These are phyloP conservation scores for Melanchra persicariae DNA, from an alignment of 2,888 invertebrate species.

Conservation along the genomic window DNA sequence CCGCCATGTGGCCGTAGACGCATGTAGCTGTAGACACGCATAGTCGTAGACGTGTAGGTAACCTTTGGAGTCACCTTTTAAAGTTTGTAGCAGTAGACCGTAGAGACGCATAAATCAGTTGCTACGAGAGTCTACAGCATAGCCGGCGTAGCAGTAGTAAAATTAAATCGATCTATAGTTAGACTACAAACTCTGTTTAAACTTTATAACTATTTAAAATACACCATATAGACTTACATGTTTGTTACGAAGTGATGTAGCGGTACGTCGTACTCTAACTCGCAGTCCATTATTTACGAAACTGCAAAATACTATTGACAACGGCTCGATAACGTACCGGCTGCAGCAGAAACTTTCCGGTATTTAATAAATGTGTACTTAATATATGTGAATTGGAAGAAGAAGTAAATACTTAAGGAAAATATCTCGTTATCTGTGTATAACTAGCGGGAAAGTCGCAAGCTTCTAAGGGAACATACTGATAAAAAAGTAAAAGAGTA, in stretches of 20 bases:
- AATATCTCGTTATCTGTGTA: too few relatives aligned
- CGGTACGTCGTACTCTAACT: background rate
- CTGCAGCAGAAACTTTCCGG: conserved; percentile 10
- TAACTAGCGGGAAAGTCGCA: too few relatives aligned
- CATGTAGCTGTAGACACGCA: background rate
- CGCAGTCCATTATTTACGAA: conserved; percentile 1
- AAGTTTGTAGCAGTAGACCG: too few relatives aligned
- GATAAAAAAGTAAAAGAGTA: too few relatives aligned
- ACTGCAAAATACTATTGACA: conserved; percentile 15
- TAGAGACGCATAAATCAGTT: too few relatives aligned
- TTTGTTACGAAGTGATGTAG: background rate
- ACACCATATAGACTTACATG: background rate
- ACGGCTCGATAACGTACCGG: background rate
- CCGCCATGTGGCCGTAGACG: background rate
- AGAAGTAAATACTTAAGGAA: background rate
- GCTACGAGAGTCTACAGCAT: too few relatives aligned
- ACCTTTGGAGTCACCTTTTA: too few relatives aligned
- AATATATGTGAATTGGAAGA: background rate
- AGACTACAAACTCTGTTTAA: too few relatives aligned
- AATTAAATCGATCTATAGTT: background rate
- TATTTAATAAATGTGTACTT: too few relatives aligned
- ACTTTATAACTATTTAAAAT: background rate
- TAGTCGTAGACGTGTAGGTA: too few relatives aligned
- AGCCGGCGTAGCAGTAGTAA: too few relatives aligned
- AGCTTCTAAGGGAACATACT: too few relatives aligned